Conservation (phyloP, 2,797 vertebrate species). For the Ceyx erithaca region DNA sequence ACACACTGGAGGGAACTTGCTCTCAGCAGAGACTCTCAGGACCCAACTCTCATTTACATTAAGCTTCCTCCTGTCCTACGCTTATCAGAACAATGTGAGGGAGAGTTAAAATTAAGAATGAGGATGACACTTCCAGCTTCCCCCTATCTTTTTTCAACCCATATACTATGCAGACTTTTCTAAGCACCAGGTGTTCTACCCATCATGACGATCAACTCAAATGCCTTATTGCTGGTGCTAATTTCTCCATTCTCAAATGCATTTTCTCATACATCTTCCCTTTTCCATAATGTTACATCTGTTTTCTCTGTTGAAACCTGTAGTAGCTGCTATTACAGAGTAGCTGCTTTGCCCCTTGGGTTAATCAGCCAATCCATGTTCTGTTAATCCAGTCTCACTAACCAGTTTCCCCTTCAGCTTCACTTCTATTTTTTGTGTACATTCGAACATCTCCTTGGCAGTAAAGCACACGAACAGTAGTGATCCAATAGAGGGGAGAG, state of each 20-base stretch:
- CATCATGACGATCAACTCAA: rapidly evolving
- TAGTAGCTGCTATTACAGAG: background rate
- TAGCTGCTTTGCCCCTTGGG: background rate
- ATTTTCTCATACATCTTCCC: background rate
- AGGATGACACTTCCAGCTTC: background rate
- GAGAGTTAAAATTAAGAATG: background rate
- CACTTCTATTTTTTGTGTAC: background rate
- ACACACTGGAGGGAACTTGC: background rate
- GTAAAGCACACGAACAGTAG: background rate
- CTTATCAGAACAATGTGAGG: background rate
- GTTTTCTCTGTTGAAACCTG: background rate
- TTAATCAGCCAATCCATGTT: background rate
- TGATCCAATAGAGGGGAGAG: background rate
- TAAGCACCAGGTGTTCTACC: background rate
- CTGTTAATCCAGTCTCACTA: background rate
- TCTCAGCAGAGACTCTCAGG: background rate
- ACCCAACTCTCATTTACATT: background rate
- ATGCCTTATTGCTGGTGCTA: background rate
- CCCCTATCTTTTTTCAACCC: background rate
- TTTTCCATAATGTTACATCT: background rate
- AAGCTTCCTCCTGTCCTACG: background rate
- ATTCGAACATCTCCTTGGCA: background rate
- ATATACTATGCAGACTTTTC: background rate
- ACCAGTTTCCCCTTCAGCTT: background rate
- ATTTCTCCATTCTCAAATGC: background rate